Conservation (phyloP, 1,140 invertebrate species). For the Tetramorium parvispinum region DNA sequence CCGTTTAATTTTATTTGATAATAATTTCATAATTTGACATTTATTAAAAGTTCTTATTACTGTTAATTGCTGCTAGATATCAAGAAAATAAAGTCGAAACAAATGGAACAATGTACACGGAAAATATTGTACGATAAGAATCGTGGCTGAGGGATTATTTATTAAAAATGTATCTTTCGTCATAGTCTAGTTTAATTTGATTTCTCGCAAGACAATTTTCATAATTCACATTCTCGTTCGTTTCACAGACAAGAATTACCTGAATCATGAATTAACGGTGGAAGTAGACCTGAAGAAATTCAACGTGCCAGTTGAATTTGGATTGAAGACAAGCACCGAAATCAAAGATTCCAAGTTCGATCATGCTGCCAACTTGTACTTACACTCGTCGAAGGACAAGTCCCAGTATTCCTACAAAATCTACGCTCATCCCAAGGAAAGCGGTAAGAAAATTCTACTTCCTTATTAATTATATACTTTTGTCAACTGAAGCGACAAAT, state of each 20-base stretch:
- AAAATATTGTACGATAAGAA: neutral
- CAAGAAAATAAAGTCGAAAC: neutral
- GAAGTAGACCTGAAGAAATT: conserved; percentile 90
- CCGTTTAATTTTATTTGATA: neutral
- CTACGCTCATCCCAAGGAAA: conserved; percentile 87
- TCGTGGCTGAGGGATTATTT: neutral
- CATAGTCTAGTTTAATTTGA: neutral
- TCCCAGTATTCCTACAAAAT: conserved; percentile 89
- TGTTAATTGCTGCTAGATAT: neutral
- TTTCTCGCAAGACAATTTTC: neutral
- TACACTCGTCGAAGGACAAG: conserved; percentile 88
- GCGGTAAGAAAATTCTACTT: conserved; percentile 76
- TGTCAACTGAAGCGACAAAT: conserved; percentile 2
- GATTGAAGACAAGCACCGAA: conserved; percentile 88
- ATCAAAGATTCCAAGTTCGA: conserved; percentile 87
- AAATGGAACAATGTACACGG: neutral
- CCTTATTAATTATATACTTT: conserved; percentile 3
- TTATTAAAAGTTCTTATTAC: neutral
- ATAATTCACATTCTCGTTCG: neutral
- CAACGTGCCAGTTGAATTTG: conserved; percentile 90
- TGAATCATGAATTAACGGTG: conserved; percentile 86
- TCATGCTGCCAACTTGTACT: conserved; percentile 89
- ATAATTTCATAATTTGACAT: neutral
- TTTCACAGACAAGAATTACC: conserved; percentile 76
- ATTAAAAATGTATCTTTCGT: neutral